Conservation (phyloP, 2,113 vertebrate species). For the Antigone vipio region DNA sequence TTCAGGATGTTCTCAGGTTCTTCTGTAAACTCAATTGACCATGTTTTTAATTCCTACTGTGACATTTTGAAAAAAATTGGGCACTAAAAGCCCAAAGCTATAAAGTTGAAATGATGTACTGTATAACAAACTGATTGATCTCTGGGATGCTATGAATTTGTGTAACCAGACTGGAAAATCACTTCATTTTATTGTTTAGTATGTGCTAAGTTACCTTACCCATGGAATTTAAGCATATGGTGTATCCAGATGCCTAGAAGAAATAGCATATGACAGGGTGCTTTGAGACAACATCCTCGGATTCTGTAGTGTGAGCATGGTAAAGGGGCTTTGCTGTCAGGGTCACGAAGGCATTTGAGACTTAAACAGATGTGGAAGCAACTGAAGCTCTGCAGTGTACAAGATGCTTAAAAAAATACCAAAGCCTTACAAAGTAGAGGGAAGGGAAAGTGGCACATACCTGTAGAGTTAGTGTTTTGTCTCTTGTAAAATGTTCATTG, state of each 20-base stretch:
- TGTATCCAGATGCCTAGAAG: not conserved
- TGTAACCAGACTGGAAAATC: not conserved
- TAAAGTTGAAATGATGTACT: not conserved
- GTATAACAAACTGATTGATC: not conserved
- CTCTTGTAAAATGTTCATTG: not conserved
- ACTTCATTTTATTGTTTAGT: not conserved
- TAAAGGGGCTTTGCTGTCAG: not conserved
- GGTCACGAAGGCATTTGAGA: not conserved
- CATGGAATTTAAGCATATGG: not conserved
- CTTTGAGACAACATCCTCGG: not conserved
- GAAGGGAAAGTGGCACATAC: not conserved
- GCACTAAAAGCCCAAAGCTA: not conserved
- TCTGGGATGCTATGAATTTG: not conserved
- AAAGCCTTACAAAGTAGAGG: not conserved
- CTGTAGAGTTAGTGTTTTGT: not conserved
- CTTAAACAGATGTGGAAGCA: not conserved
- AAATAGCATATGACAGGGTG: not conserved
- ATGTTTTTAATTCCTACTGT: not conserved
- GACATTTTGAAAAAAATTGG: not conserved
- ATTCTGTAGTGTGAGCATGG: not conserved
- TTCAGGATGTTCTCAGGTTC: not conserved
- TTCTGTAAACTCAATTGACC: not conserved
- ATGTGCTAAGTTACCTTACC: not conserved
- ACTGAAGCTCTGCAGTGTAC: not conserved
- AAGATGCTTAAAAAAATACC: not conserved